Conservation (phyloP, 2,797 vertebrate species). For the Argentina silus region DNA sequence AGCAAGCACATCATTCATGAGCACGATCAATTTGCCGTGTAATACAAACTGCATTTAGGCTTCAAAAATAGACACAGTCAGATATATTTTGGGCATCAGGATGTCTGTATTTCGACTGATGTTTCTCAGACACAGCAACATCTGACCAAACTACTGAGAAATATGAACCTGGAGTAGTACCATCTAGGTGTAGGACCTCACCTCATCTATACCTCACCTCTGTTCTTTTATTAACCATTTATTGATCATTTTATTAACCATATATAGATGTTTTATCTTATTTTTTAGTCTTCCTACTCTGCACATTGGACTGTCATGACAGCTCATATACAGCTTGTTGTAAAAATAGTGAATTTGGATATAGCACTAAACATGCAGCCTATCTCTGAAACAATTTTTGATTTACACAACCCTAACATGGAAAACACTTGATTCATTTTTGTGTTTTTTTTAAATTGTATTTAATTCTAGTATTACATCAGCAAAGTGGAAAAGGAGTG, state of each 20-base stretch:
- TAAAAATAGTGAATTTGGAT: no score
- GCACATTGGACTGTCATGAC: neutral
- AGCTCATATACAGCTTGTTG: neutral
- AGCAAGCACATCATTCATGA: slow-evolving; percentile 69
- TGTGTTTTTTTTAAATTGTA: neutral
- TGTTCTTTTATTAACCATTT: neutral
- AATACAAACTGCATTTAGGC: slow-evolving; percentile 73
- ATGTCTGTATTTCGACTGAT: slow-evolving; percentile 67
- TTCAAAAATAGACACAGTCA: slow-evolving; percentile 69
- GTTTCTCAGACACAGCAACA: slow-evolving; percentile 51
- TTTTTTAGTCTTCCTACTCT: neutral
- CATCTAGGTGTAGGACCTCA: slow-evolving; percentile 15
- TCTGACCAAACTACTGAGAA: slow-evolving; percentile 57
- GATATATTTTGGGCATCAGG: slow-evolving; percentile 72
- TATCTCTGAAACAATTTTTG: neutral
- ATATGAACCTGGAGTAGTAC: slow-evolving; percentile 34
- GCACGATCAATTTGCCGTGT: slow-evolving; percentile 76
- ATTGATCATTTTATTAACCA: neutral
- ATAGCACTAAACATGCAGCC: neutral
- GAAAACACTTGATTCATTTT: no score
- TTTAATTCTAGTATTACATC: slow-evolving; percentile 31
- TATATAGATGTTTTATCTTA: neutral
- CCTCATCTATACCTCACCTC: neutral
- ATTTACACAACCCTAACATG: slow-evolving; percentile 14
- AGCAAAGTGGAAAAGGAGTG: slow-evolving; percentile 10